Percentiles rank a stretch among this genome's conserved stretches.
Evolutionary conservation across 2,113 vertebrate genomes (phyloP).

Genomic region (Phaethornis superciliosus): DNA sequence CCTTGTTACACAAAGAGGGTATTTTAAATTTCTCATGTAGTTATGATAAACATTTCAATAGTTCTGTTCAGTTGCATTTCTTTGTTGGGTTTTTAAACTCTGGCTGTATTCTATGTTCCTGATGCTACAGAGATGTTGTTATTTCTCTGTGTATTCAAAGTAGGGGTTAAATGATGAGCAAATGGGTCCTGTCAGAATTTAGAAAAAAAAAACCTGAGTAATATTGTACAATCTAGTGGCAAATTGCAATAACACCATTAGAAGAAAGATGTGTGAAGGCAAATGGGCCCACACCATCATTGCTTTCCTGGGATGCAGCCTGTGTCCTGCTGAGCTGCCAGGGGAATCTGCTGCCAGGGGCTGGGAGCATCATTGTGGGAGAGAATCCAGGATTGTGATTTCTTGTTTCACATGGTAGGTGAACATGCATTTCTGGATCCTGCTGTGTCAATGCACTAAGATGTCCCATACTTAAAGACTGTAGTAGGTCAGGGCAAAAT

Average conservation of each 20-base stretch:
- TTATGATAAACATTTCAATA: neutral
- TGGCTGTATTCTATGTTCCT: neutral
- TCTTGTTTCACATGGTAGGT: neutral
- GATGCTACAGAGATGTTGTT: neutral
- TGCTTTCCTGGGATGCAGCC: neutral
- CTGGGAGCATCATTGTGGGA: neutral
- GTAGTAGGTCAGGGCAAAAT: neutral
- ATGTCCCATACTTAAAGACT: neutral
- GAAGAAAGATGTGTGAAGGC: neutral
- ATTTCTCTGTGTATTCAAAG: neutral
- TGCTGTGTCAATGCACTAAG: fast-evolving
- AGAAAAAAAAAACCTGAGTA: neutral
- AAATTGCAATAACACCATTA: fast-evolving
- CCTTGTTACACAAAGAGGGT: neutral
- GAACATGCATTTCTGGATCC: fast-evolving
- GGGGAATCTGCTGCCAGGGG: neutral
- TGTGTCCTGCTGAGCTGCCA: neutral
- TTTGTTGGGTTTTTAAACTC: neutral
- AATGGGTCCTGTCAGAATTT: neutral
- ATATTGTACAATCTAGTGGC: neutral
- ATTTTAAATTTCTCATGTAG: neutral
- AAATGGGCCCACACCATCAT: fast-evolving
- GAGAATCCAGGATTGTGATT: neutral
- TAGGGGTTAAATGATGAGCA: neutral
- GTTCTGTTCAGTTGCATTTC: neutral